Percentiles rank a stretch among this genome's conserved stretches.
These are phyloP conservation scores for Phyllostomus discolor DNA, from an alignment of 2,113 vertebrate genomes.

Conservation along the genomic window DNA sequence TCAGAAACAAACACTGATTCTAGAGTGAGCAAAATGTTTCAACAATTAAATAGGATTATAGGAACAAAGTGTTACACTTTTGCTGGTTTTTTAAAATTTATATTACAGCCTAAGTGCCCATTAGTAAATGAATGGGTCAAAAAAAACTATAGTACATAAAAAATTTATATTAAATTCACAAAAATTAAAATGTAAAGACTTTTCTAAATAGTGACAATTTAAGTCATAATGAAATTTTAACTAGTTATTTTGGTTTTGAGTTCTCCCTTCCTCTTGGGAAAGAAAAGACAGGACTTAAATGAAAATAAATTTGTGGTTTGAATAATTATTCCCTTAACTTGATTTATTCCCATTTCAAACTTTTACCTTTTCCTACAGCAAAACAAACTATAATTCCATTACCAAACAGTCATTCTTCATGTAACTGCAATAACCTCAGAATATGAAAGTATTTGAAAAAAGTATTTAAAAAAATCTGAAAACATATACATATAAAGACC, in stretches of 20 bases:
- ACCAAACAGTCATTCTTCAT: background rate
- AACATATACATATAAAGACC: background rate
- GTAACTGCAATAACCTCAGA: background rate
- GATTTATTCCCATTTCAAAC: background rate
- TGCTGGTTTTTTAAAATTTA: slow-evolving; percentile 5
- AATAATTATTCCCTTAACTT: slow-evolving; percentile 14
- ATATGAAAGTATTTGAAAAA: background rate
- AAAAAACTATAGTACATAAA: background rate
- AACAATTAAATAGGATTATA: background rate
- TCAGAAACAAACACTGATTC: slow-evolving; percentile 7
- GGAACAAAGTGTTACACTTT: background rate
- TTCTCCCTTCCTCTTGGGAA: too few species aligned
- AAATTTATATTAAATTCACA: background rate
- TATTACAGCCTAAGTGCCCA: background rate
- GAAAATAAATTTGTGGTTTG: background rate
- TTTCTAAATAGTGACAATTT: background rate
- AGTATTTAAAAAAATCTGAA: background rate
- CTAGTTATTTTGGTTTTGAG: background rate
- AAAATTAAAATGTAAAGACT: background rate
- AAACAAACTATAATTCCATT: background rate
- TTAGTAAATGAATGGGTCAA: too few species aligned
- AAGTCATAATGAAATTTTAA: background rate
- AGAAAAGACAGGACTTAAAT: background rate
- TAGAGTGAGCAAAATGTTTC: slow-evolving; percentile 28
- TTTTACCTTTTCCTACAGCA: background rate